Evolutionary conservation across 2,113 vertebrate genomes (phyloP), one percentile per base, ranked within the genome.

Genomic region (Aphyosemion australe): DNA sequence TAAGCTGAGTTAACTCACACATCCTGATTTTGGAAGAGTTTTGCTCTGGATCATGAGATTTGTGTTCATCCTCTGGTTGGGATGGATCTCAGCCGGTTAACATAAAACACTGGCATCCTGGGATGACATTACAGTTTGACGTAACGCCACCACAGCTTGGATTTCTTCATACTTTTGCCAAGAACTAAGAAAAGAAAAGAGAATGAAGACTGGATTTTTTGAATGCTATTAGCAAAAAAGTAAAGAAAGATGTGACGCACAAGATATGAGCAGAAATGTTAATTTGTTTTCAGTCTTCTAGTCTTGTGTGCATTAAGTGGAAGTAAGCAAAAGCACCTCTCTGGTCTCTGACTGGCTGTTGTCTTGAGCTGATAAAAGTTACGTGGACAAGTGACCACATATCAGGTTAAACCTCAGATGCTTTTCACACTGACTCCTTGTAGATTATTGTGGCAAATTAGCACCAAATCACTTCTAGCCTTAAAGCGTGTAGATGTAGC

Each of bases 51-150:
- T 57, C 14, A 13, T 37, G 1, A 11, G 16, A 15, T 11, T 9
- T 79, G 52, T 78, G 51, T 42, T 62, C 48, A 69, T 55, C 66
- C 51, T 20, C 43, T 51, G 46, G 62, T 69, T 52, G 47, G 8
- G 48, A 48, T 9, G 26, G 62, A 21, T 16, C 58, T 34, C 50
- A 62, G 71, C 66, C 65, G 70, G 68, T 73, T 63, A 46, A 62
- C 57, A 76, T 78, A 48, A 76, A 82, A 67, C 74, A 67, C 49
- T 8, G 78, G 67, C 71, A 58, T 15, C 48, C 64, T 4, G 0
- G 56, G 69, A 18, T 78, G 65, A 26, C 52, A 45, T 85, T 83
- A 78, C 74, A 79, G 65, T 79, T 82, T 85, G 81, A 84, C 64
- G 51, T 63, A 65, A 63, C 60, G 1, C 62, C 6, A 3, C 47